Evolutionary conservation across 2,888 invertebrate genomes (phyloP).

Genomic region (Podotricha telesiphe): DNA sequence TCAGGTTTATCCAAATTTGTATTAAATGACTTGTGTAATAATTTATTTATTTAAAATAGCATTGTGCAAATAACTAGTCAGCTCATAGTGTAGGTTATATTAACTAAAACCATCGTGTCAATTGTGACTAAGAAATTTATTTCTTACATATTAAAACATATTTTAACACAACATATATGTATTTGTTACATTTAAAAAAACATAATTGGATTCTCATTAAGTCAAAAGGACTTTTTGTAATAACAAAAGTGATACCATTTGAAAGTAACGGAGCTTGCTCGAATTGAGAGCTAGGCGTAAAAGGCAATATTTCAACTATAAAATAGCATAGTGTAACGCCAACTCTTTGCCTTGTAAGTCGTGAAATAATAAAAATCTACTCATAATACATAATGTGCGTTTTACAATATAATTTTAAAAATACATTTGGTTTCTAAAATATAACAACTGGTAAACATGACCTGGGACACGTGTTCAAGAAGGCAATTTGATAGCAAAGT

Average conservation of each 20-base stretch:
- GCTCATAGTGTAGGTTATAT: slow-evolving; percentile 1
- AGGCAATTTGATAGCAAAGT: slow-evolving; percentile 45
- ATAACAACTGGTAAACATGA: slow-evolving; percentile 63
- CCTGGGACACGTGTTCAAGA: slow-evolving; percentile 50
- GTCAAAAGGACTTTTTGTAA: slow-evolving; percentile 21
- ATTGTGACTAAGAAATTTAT: slow-evolving; percentile 26
- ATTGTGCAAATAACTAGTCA: not conserved
- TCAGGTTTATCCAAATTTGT: slow-evolving; percentile 1
- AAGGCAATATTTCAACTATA: slow-evolving; percentile 38
- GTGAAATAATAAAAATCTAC: slow-evolving; percentile 60
- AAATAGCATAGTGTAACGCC: slow-evolving; percentile 27
- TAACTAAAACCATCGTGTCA: slow-evolving; percentile 22
- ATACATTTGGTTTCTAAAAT: slow-evolving; percentile 66
- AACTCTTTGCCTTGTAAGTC: slow-evolving; percentile 33
- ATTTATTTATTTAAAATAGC: not conserved
- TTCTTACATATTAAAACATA: slow-evolving; percentile 18
- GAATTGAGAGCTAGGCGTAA: slow-evolving; percentile 23
- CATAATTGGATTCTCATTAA: slow-evolving; percentile 17
- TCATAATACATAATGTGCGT: slow-evolving; percentile 71
- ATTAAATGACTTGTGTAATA: slow-evolving; percentile 4
- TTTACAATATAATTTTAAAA: slow-evolving; percentile 64
- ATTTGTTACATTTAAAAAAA: slow-evolving; percentile 25
- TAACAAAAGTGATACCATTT: slow-evolving; percentile 25
- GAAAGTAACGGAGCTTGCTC: not conserved
- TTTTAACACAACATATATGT: slow-evolving; percentile 1